Base-by-base conservation (phyloP, 1,140 invertebrate species). In the Atopsyche davidsoni region DNA sequence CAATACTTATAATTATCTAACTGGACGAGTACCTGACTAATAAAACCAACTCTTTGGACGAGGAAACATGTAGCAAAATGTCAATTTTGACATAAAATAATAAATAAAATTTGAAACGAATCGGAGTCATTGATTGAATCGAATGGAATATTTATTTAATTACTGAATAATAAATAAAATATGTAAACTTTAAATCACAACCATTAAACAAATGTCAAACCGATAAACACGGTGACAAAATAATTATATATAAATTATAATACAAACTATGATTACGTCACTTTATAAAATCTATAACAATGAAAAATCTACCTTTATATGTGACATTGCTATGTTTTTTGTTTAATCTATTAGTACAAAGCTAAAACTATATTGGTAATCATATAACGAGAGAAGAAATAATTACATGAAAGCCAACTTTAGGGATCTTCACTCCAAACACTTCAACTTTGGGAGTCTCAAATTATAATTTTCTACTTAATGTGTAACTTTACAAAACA, bases 401-500 rank as follows among this genome's bases (percentile, higher is more conserved):
- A 19, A 49, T 45, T 38, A 44, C 23, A n/a, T 41, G 40, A 24
- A 4, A 42, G n/a, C n/a, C 47, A 42, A 50, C 48, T 4, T 31
- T 31, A 28, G 28, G 19, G 41, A 4, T 18, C 24, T 28, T 28
- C n/a, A 28, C 24, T 28, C n/a, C 24, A 28, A 28, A 28, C 28
- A 51, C 47, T 32, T 51, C 22, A 42, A 25, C 50, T n/a, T 22
- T 47, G 53, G 53, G 53, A 56, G 53, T 56, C 53, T 51, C 38
- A 36, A 44, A 18, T 36, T 43, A 43, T 35, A 43, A 43, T 38
- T 22, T 41, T 28, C n/a, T n/a, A 28, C n/a, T 28, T 28, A 28
- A 28, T 28, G n/a, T n/a, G n/a, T n/a, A n/a, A n/a, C n/a, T n/a
- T n/a, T n/a, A n/a, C n/a, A n/a, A n/a, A n/a, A n/a, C n/a, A n/a